These are phyloP conservation scores for Halocynthia aurantium DNA, from an alignment of 23 tunicate genomes.

Conservation along the genomic window DNA sequence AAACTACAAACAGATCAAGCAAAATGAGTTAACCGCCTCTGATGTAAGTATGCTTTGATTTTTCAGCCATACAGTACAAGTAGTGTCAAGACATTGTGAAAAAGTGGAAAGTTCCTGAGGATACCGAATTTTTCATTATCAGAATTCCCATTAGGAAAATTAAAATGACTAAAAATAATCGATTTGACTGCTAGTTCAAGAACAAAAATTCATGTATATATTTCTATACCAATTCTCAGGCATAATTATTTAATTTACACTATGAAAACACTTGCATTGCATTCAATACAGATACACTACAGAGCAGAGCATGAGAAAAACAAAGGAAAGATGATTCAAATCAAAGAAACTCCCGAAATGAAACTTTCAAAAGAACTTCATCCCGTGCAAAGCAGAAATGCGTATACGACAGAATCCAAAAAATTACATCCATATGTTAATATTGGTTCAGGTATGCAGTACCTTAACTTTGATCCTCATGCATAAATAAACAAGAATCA, in stretches of 20 bases:
- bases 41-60: constrained; percentile 28
- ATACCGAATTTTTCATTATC: too few relatives aligned
- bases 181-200: not conserved
- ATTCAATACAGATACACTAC: constrained; percentile 17
- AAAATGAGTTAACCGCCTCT: constrained; percentile 14
- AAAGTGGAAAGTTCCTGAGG: too few relatives aligned
- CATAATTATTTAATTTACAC: not conserved
- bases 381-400: constrained; percentile 69
- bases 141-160: too few relatives aligned
- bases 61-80: too few relatives aligned
- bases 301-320: constrained; percentile 21
- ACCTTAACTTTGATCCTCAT: not conserved
- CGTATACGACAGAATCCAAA: constrained; percentile 33
- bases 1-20: constrained; percentile 28
- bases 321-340: constrained; percentile 16
- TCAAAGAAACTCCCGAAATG: constrained; percentile 42
- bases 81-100: too few relatives aligned
- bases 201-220: not conserved
- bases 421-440: constrained; percentile 31
- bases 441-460: constrained; percentile 33
- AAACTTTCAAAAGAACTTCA: constrained; percentile 38
- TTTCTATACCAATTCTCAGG: not conserved
- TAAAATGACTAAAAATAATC: too few relatives aligned
- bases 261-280: too few relatives aligned
- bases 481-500: not conserved